These are phyloP conservation scores for Phyllostomus discolor DNA, from an alignment of 2,113 vertebrate genomes.

Conservation along the genomic window DNA sequence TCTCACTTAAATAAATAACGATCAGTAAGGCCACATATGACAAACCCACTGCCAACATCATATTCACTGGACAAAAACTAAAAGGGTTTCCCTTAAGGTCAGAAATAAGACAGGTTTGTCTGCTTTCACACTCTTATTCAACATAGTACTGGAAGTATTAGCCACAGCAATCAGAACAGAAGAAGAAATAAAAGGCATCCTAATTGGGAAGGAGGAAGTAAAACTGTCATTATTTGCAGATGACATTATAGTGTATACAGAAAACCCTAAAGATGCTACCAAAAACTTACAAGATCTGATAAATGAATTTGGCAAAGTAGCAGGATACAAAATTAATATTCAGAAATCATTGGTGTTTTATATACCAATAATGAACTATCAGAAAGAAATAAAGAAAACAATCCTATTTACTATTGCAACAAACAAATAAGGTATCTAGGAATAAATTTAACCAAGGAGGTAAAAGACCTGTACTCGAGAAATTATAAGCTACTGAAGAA, in stretches of 20 bases:
- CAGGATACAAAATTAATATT: background rate
- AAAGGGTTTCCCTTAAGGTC: background rate
- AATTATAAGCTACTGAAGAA: background rate
- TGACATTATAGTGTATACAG: background rate
- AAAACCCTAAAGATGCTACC: background rate
- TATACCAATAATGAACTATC: background rate
- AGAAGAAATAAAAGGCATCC: background rate
- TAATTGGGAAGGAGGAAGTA: background rate
- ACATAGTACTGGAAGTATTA: background rate
- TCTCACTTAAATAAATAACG: conserved; percentile 22
- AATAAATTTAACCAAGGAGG: background rate
- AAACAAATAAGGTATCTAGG: background rate
- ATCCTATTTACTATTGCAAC: background rate
- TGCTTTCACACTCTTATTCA: background rate
- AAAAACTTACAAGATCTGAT: background rate
- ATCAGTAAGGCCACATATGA: background rate
- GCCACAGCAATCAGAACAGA: background rate
- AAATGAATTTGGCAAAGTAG: background rate
- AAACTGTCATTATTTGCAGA: background rate
- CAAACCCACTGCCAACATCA: background rate
- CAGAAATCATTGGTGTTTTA: background rate
- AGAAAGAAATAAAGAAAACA: background rate
- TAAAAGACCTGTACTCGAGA: background rate
- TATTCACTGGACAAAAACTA: background rate
- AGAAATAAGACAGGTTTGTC: background rate